Percentiles rank a stretch among this genome's conserved stretches.
Evolutionary conservation across 2,888 invertebrate species (phyloP).

Genomic region (Thymelicus sylvestris): DNA sequence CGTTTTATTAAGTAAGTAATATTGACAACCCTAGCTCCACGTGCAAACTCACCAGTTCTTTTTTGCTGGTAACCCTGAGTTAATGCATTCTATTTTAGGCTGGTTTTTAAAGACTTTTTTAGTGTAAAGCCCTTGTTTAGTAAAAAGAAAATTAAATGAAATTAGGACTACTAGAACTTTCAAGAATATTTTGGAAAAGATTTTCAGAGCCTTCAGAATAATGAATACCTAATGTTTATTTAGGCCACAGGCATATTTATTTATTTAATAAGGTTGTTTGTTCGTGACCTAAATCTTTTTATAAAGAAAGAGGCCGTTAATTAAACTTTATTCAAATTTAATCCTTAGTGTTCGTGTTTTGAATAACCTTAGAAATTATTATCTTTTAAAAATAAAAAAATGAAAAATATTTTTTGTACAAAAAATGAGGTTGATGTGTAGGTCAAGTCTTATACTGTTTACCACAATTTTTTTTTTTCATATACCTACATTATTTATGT

Average conservation of each 20-base stretch:
- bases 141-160: not conserved
- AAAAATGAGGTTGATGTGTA: not conserved
- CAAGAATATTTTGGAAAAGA: not conserved
- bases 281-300: not conserved
- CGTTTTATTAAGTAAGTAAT: not conserved
- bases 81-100: conserved; percentile 23
- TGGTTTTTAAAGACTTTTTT: not conserved
- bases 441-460: no score
- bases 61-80: conserved; percentile 21
- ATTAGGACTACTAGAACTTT: not conserved
- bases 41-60: conserved; percentile 30
- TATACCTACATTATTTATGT: no score
- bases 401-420: no score
- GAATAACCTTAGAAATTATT: not conserved
- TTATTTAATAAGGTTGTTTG: not conserved
- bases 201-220: not conserved
- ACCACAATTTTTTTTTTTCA: no score
- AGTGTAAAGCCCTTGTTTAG: conserved; percentile 3
- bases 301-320: not conserved
- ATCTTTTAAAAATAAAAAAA: no score
- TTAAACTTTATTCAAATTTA: not conserved
- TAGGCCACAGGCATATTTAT: not conserved
- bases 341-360: not conserved
- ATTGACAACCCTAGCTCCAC: conserved; percentile 5
- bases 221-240: not conserved